A percentile compares a stretch with the other conserved stretches of the same genome.
phyloP scores from a whole-genome alignment of 2,888 invertebrate genomes.

The Pemphredon lugubris region DNA sequence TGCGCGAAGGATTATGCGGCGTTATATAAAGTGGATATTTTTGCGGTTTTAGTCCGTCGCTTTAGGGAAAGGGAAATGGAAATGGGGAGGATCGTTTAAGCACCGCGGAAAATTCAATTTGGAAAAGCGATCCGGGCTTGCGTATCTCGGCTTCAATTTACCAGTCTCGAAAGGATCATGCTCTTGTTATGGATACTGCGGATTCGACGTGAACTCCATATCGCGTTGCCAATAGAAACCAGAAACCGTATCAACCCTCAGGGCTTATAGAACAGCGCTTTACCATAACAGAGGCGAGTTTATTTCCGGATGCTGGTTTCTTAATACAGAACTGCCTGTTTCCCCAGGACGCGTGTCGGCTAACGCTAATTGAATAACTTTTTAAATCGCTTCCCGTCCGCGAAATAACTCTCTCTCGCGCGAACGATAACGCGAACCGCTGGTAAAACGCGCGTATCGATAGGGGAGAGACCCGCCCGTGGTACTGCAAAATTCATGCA shows the following conservation, averaged over 20 bases:
- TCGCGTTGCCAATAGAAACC: conserved; percentile 67
- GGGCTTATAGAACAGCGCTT: conserved; percentile 51
- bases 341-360: conserved; percentile 17
- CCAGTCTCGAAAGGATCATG: conserved; percentile 62
- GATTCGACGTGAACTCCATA: conserved; percentile 62
- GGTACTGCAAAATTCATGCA: too few species aligned
- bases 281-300: conserved; percentile 45
- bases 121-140: conserved; percentile 62
- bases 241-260: conserved; percentile 62
- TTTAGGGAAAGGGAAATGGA: conserved; percentile 9
- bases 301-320: conserved; percentile 46
- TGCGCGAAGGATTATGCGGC: background rate
- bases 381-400: conserved; percentile 5
- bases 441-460: too few species aligned
- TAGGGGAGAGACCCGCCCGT: too few species aligned
- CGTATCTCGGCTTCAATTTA: conserved; percentile 64
- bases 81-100: conserved; percentile 50
- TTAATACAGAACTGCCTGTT: conserved; percentile 38
- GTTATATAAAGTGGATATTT: conserved; percentile 27
- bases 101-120: conserved; percentile 64
- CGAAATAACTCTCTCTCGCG: too few species aligned
- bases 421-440: too few species aligned
- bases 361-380: conserved; percentile 23
- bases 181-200: conserved; percentile 65
- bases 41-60: conserved; percentile 18